Evolutionary conservation across 1,140 invertebrate genomes (phyloP), one percentile per base, ranked within the genome.

Genomic region (Leptestheria dahalacensis): DNA sequence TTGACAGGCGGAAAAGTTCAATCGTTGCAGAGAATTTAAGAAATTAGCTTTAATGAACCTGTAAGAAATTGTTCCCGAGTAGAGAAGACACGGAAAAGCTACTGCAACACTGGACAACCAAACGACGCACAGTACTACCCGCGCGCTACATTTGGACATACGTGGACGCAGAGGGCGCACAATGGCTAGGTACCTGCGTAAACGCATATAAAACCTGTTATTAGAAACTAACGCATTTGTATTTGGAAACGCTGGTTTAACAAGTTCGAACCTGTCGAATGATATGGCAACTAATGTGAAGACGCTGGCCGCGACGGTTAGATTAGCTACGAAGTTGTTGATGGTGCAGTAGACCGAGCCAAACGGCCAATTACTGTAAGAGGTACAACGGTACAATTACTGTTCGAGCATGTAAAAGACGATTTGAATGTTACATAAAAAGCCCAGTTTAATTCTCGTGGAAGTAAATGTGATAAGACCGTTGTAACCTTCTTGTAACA

Each of bases 281-380:
- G 84, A 85, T 63, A 88, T 88, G 52, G 83, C 84, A 18, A 86
- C 86, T 46, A 94, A 80, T 0, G 90, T 94, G 66, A 93, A 88
- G 18, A 92, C 89, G 62, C 86, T 90, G 1, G 86, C 85, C 0
- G 88, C 82, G 0, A 94, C 88, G 1, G 89, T 89, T 54, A 89
- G 82, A 64, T 86, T 84, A 1, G 88, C 86, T 60, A 94, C 85
- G 68, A 93, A 94, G 72, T 89, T 90, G 70, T 86, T 89, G 56
- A 91, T 78, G 59, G 83, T 83, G 70, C 91, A 94, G 71, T 91
- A 91, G 58, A 79, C 72, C 0, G 78, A 73, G 9, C 89, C 91
- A 68, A 93, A 94, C 63, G 85, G 82, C 91, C 91, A 95, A 73
- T 90, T 78, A 10, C 70, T 69, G 56, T 60, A 67, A 69, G 64